A percentile compares a stretch with the other conserved stretches of the same genome.
Evolutionary conservation across 2,113 vertebrate species (phyloP).

Genomic region (Cryptomyrus ogoouensis): DNA sequence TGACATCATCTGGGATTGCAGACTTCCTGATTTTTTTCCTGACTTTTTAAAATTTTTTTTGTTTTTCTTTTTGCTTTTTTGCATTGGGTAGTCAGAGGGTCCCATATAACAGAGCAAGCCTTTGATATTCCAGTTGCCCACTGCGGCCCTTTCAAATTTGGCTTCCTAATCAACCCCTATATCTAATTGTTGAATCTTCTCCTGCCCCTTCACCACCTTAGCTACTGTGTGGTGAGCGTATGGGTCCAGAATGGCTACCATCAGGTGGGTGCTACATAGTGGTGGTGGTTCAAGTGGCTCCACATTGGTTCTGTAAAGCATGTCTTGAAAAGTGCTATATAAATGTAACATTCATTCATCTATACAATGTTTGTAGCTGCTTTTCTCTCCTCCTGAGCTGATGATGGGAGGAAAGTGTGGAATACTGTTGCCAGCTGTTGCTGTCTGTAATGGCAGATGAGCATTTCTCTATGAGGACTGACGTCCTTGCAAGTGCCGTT

Average conservation of each 20-base stretch:
- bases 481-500: background rate
- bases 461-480: background rate
- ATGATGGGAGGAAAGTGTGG: background rate
- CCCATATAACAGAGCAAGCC: background rate
- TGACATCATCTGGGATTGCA: background rate
- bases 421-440: background rate
- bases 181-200: background rate
- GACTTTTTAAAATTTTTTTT: background rate
- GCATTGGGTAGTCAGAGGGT: background rate
- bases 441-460: background rate
- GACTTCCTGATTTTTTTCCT: background rate
- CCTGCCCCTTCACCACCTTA: background rate
- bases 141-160: background rate
- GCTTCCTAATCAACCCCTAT: background rate
- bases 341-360: background rate
- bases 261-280: background rate
- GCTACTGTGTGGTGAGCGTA: background rate
- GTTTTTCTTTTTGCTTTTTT: background rate
- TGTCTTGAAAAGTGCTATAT: background rate
- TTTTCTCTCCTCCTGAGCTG: background rate
- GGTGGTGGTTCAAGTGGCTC: background rate
- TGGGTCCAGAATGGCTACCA: background rate
- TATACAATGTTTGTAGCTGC: background rate
- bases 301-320: background rate
- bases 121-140: background rate